Base-by-base conservation (phyloP, 1,140 invertebrate genomes). In the Drosophila dunni region DNA sequence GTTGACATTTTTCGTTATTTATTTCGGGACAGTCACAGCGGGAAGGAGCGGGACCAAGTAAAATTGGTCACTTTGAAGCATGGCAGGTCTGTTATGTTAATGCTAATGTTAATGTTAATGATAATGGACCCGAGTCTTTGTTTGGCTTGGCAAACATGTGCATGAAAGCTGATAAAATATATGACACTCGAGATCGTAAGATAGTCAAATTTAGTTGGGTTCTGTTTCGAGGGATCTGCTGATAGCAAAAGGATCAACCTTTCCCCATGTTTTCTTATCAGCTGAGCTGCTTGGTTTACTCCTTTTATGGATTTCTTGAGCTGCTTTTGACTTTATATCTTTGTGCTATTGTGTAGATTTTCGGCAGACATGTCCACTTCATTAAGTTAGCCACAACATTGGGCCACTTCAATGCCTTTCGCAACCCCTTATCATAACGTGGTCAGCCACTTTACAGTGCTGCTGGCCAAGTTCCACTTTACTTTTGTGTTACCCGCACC, bases 341-440 rank as follows among this genome's bases (percentile, higher is more conserved):
- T 38, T 48, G 8, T 40, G 42, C 53, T 54, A 54, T 75, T 63
- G 61, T 48, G 45, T 50, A 62, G 7, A 38, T 69, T 69, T 53
- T 70, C 57, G 29, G 57, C 65, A 78, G 81, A 84, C 85, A 81
- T 81, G 81, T 85, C 66, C 81, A 85, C 81, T 84, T 85, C 81
- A 84, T 84, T 84, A 78, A 71, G 68, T 74, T 81, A 57, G 68
- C 77, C 81, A 80, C 80, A 83, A 72, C 44, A 46, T 13, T 36
- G 61, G 75, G 46, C 81, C 73, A 77, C 81, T 84, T 84, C 81
- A 85, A 82, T 81, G 50, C 24, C 38, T 3, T 29, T 4, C 7
- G 40, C 60, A 60, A 44, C n/a, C 24, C 75, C 54, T 63, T 6
- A 5, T 76, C 50, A 50, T 48, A 69, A 40, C 56, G 45, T 46